Base-by-base conservation (phyloP, 1,140 invertebrate species). In the Hestina assimilis region DNA sequence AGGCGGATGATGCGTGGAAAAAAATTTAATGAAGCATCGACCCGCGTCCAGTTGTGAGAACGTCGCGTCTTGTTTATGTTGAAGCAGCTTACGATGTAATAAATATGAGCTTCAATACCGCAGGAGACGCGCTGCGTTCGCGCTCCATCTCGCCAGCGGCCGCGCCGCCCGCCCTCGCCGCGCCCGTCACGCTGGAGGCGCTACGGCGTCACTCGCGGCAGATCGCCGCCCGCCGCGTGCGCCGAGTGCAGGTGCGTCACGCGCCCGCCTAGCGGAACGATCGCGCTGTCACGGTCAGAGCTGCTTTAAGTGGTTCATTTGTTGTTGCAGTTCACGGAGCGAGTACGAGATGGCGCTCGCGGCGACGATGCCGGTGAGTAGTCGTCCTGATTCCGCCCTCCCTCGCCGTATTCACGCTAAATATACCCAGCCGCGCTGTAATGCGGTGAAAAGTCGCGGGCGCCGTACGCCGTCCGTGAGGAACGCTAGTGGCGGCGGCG, bases 131-230 rank as follows among this genome's bases (percentile, higher is more conserved):
- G 24, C 41, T 17, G 14, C 42, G 23, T 4, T 4, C 42, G n/a
- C 33, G 51, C 11, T 21, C 50, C 48, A 48, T 29, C 24, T 50
- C 50, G 41, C 31, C 21, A n/a, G 2, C 45, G 28, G 46, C n/a
- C 42, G 19, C 52, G 59, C 2, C 21, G 50, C 14, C 59, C 48
- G 61, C 21, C 28, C 38, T 14, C 40, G 42, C 46, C 29, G 28
- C 50, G 26, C 48, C 73, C 59, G 63, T 69, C 59, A 72, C 85
- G 87, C 92, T 93, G 92, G 92, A 93, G 92, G 91, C 91, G 79
- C 89, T 93, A 85, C 90, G 92, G 76, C 91, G 89, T 72, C 92
- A 92, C 79, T 93, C 92, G 89, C 90, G 92, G 89, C 92, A 91
- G 84, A 92, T 93, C 82, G 92, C 92, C 85, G 91, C 92, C 73